Conservation (phyloP, 2,797 vertebrate genomes). For the Cygnus olor region DNA sequence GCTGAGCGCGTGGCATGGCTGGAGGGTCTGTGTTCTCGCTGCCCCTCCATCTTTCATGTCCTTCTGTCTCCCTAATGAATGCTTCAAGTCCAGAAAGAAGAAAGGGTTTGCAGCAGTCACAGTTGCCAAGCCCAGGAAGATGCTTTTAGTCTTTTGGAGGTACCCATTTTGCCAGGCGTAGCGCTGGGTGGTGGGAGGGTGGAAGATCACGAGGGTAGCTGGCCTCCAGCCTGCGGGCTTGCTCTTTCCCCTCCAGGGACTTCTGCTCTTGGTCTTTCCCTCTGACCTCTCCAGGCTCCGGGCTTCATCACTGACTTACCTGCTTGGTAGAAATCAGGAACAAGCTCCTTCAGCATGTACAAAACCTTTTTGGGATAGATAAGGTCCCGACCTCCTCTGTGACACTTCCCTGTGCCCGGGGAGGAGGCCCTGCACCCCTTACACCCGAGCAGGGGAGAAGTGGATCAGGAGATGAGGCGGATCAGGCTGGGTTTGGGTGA, state of each 20-base stretch:
- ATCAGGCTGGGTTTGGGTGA: background rate
- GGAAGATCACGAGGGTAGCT: background rate
- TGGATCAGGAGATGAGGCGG: background rate
- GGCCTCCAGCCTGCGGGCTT: background rate
- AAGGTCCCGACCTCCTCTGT: background rate
- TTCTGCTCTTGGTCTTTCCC: background rate
- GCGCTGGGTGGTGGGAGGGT: background rate
- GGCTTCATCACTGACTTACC: background rate
- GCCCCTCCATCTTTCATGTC: background rate
- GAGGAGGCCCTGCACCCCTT: background rate
- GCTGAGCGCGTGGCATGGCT: background rate
- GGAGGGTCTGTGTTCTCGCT: rapidly evolving
- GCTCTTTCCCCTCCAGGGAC: background rate
- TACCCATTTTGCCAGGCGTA: background rate
- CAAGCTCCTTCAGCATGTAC: background rate
- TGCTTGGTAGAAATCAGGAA: background rate
- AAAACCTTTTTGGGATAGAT: background rate
- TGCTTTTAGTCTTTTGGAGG: background rate
- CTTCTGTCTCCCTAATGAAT: background rate
- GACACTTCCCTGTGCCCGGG: rapidly evolving
- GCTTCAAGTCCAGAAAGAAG: background rate
- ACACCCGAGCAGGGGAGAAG: background rate
- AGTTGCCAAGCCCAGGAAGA: background rate
- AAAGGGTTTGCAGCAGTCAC: background rate
- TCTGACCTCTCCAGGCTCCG: background rate